Percentiles rank a stretch among this genome's conserved stretches.
Evolutionary conservation across 2,797 vertebrate genomes (phyloP).

Genomic region (Diglossa cyanea): DNA sequence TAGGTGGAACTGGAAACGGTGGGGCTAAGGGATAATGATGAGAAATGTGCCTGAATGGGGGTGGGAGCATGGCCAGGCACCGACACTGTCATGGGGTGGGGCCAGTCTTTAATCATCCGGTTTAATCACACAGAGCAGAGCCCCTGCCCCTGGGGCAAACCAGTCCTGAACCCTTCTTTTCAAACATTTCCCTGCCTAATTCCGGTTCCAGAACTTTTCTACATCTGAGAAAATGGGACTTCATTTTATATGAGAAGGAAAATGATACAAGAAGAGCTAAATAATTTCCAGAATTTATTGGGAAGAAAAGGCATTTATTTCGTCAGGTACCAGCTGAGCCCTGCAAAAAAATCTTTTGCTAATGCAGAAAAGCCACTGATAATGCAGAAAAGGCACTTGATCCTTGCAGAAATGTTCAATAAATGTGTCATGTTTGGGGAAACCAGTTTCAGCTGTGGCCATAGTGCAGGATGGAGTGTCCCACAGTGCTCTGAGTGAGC

Average conservation of each 20-base stretch:
- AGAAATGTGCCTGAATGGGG: not conserved
- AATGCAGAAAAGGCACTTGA: not conserved
- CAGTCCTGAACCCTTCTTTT: fast-evolving
- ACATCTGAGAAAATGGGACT: not conserved
- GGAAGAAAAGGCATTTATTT: not conserved
- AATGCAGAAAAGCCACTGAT: not conserved
- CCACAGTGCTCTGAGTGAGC: fast-evolving
- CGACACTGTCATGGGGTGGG: fast-evolving
- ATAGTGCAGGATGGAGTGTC: not conserved
- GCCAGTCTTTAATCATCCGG: fast-evolving
- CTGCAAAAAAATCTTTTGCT: not conserved
- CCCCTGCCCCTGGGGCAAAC: not conserved
- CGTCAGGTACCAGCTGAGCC: not conserved
- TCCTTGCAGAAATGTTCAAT: not conserved
- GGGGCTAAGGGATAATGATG: not conserved
- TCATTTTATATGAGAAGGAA: not conserved
- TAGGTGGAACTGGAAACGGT: not conserved
- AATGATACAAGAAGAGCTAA: not conserved
- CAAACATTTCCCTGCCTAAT: not conserved
- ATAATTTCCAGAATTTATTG: not conserved
- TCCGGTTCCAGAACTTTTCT: not conserved
- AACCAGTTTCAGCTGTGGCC: not conserved
- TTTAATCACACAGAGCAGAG: not conserved
- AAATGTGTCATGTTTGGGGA: not conserved
- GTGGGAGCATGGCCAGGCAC: not conserved